Evolutionary conservation across 1,140 invertebrate genomes (phyloP).

Genomic region (Agrilus planipennis): DNA sequence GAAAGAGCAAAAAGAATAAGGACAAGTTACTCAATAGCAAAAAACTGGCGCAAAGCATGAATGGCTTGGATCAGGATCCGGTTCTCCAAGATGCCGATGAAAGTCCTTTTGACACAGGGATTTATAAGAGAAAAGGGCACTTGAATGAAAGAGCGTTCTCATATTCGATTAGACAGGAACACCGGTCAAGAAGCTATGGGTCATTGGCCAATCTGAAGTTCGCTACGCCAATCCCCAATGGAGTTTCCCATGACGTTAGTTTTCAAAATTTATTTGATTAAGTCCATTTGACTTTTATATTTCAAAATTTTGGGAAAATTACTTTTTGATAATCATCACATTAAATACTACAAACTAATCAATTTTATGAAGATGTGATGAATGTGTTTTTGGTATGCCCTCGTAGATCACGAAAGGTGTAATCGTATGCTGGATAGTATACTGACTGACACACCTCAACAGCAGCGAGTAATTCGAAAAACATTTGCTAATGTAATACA

Average conservation of each 20-base stretch:
- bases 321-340: too few species aligned
- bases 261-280: too few species aligned
- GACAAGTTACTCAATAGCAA: constrained; percentile 38
- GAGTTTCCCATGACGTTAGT: constrained; percentile 39
- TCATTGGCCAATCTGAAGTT: constrained; percentile 78
- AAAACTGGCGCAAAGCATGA: constrained; percentile 40
- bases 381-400: too few species aligned
- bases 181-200: constrained; percentile 79
- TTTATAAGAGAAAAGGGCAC: constrained; percentile 82
- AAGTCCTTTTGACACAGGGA: constrained; percentile 72
- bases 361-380: too few species aligned
- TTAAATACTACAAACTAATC: too few species aligned
- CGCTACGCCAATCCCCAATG: constrained; percentile 46
- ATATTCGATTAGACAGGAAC: constrained; percentile 86
- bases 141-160: constrained; percentile 88
- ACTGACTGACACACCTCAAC: not conserved
- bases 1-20: constrained; percentile 31
- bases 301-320: too few species aligned
- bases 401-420: not conserved
- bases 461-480: too few species aligned
- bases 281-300: too few species aligned
- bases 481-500: too few species aligned
- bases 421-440: not conserved
- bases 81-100: constrained; percentile 55
- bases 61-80: constrained; percentile 43